Base-by-base conservation (phyloP, 23 tunicate genomes). In the Trididemnum nubilum region DNA sequence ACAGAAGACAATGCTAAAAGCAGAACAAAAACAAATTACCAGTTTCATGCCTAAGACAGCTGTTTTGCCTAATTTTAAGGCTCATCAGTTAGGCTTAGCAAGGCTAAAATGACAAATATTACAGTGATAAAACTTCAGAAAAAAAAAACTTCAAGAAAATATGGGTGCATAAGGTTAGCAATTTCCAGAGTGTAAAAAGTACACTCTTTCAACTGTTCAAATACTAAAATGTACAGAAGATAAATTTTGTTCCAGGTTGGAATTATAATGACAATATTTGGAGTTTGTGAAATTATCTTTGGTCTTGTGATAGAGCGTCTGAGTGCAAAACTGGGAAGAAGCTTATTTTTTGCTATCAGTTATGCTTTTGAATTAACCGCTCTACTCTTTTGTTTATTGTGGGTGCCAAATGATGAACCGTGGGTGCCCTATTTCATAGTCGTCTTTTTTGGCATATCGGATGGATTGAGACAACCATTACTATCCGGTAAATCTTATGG, bases 341-440 rank as follows among this genome's bases (percentile, higher is more conserved):
- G n/a, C 23, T 35, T 34, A 30, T 33, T 70, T 70, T 31, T 33
- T 33, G 9, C 26, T 26, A 34, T 70, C 40, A 35, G 39, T 23
- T 34, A 33, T 31, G 75, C 37, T 35, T 9, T 70, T 34, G 75
- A 70, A 31, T 9, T 35, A 9, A 5, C 9, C 12, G 4, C 18
- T 33, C 37, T 70, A 27, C 5, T 30, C 5, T 70, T 70, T 35
- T 33, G 75, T 25, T 70, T 70, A 4, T 33, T 70, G 7, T 70
- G 75, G 75, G 2, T 5, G 4, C 75, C 75, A 3, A 28, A 9
- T 31, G 75, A 35, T 27, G 18, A 28, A 15, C 28, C 2, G 28
- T 70, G 75, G 75, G n/a, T 35, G 2, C 36, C 75, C 4, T 70
- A 70, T 25, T 9, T 70, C 5, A 28, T 70, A 37, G 75, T 37